phyloP scores from a whole-genome alignment of 1,140 invertebrate genomes.

The Magallana angulata region DNA sequence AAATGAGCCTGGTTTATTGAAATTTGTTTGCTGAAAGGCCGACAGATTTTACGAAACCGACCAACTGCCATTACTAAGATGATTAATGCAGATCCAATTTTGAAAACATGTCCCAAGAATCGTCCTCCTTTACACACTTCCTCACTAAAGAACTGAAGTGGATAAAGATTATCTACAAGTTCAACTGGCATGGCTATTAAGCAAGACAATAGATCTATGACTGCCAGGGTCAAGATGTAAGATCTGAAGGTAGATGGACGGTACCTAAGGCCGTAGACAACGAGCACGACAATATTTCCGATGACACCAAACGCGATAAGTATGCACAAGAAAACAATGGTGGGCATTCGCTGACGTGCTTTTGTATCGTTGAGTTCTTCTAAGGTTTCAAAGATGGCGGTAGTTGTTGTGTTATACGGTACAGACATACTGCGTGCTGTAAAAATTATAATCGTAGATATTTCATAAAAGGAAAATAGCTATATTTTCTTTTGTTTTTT shows the following conservation, averaged over 20 bases:
- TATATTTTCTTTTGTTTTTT: too few species aligned
- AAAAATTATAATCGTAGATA: too few species aligned
- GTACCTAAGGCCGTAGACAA: conserved; percentile 31
- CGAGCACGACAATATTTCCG: conserved; percentile 46
- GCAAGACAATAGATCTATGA: conserved; percentile 45
- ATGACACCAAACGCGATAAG: conserved; percentile 37
- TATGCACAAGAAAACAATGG: conserved; percentile 41
- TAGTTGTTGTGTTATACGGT: too few species aligned
- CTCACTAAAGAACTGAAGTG: conserved; percentile 41
- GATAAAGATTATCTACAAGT: conserved; percentile 39
- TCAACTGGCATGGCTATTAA: conserved; percentile 48
- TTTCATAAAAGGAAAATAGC: too few species aligned
- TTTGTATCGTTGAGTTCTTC: conserved; percentile 46
- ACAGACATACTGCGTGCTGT: too few species aligned
- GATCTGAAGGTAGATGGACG: conserved; percentile 1
- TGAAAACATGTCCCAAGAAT: conserved; percentile 16
- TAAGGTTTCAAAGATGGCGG: background rate
- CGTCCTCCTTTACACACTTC: conserved; percentile 29
- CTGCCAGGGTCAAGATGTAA: conserved; percentile 40
- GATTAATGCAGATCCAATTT: conserved; percentile 47
- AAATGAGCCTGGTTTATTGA: background rate
- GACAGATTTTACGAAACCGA: conserved; percentile 36
- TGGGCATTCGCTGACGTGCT: conserved; percentile 35
- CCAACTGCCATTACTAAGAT: conserved; percentile 42
- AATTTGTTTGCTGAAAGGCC: conserved; percentile 41